Evolutionary conservation across 53 echinoderm and acorn worm species (phyloP).

Genomic region (Temnopleurus reevesii): DNA sequence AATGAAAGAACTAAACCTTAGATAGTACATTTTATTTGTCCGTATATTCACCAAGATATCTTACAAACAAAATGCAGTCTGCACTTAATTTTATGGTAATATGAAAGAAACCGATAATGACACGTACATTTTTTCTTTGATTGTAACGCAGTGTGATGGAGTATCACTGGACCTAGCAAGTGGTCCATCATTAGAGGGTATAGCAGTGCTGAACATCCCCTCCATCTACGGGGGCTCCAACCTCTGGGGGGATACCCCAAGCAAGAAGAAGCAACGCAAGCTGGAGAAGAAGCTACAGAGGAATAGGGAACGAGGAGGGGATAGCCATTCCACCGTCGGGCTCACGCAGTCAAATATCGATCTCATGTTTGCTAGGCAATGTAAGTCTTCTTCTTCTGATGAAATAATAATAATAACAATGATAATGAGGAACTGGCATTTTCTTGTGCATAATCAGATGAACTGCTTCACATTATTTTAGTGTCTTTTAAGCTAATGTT

Average conservation of each 20-base stretch:
- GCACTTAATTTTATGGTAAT: no score
- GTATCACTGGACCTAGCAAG: slow-evolving; percentile 97
- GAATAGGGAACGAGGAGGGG: slow-evolving; percentile 75
- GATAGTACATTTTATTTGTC: no score
- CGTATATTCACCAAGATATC: no score
- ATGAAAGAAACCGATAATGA: no score
- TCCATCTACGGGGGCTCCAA: slow-evolving; percentile 98
- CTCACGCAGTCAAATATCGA: slow-evolving; percentile 88
- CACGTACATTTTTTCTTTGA: background rate
- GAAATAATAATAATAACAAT: no score
- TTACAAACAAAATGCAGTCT: no score
- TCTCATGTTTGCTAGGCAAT: slow-evolving; percentile 90
- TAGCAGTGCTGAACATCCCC: slow-evolving; percentile 96
- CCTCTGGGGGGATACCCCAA: slow-evolving; percentile 97
- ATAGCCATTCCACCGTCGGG: slow-evolving; percentile 73
- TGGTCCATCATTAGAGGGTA: slow-evolving; percentile 91
- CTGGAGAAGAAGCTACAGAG: slow-evolving; percentile 88
- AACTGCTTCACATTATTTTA: no score
- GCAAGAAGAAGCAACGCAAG: slow-evolving; percentile 86
- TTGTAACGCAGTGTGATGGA: slow-evolving; percentile 89
- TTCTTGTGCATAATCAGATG: no score
- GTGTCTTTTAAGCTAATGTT: no score
- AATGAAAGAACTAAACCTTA: no score
- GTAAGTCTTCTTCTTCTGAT: slow-evolving; percentile 73
- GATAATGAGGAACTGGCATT: no score